Conservation (phyloP, 1,140 invertebrate genomes). For the Pseudomyrmex concolor region DNA sequence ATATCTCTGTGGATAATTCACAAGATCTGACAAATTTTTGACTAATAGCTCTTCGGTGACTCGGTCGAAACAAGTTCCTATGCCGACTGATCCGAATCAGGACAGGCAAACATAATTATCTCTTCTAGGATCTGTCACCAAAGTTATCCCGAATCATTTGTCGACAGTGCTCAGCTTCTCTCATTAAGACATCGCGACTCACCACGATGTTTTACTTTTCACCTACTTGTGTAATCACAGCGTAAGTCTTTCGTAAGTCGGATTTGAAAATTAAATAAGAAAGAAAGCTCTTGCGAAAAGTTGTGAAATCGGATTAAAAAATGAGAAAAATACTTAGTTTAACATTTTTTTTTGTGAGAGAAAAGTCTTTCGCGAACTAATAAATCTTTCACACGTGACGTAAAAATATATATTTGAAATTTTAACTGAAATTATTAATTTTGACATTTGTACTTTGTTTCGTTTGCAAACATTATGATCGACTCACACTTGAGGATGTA, state of each 20-base stretch:
- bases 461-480: background rate
- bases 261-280: background rate
- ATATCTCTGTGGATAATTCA: too few relatives aligned
- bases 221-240: background rate
- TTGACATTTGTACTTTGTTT: background rate
- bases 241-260: background rate
- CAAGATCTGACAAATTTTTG: background rate
- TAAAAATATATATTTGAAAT: background rate
- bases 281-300: background rate
- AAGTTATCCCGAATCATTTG: conserved; percentile 37
- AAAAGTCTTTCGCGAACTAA: background rate
- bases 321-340: background rate
- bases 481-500: background rate
- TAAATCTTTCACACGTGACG: background rate
- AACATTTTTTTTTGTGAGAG: background rate
- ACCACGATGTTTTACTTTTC: background rate
- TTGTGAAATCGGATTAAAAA: too few relatives aligned
- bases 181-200: conserved; percentile 55
- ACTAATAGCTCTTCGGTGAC: background rate
- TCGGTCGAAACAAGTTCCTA: background rate
- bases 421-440: background rate
- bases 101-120: conserved; percentile 69
- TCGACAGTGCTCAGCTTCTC: conserved; percentile 53
- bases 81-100: background rate
- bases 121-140: conserved; percentile 51